Base-by-base conservation (phyloP, 2,888 invertebrate genomes). In the Polyommatus iphigenia region DNA sequence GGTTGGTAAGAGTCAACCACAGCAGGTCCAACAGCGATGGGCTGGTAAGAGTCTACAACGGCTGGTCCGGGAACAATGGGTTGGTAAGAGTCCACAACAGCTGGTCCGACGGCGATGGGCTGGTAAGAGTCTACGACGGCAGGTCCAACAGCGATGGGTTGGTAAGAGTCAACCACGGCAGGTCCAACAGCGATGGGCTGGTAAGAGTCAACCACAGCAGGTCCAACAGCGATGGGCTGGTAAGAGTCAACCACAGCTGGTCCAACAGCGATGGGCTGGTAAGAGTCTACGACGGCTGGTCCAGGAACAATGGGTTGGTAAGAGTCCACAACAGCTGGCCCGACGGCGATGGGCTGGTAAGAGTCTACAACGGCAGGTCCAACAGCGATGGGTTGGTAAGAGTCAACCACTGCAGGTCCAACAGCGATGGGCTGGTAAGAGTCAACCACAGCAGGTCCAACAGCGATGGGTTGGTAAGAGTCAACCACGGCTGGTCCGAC, bases 301-400 rank as follows among this genome's bases (percentile, higher is more conserved):
- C 72, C 72, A 18, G 41, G 41, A 13, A 41, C 72, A n/a, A 72
- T 41, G n/a, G 36, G 72, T 1, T 72, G 72, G 18, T 72, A 20
- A 13, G 72, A 41, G 46, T 36, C 72, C 20, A 77, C 36, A 0
- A 77, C 54, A 2, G 36, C 57, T 0, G 77, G 77, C 36, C 77
- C 46, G 15, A 76, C 32, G 3, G 50, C 20, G n/a, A 76, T 71
- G 1, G 76, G 71, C 15, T 24, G 20, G 24, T 57, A 3, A n/a
- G 78, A 76, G 24, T 78, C 59, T n/a, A 78, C 79, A 20, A 71
- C 36, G 1, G 71, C 46, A n/a, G 72, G 72, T 72, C 72, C 41
- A n/a, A 72, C 72, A 46, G 41, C 72, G 13, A 41, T 72, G 1
- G 72, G 72, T 1, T 72, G 71, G 29, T 71, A 71, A 15, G 71